Evolutionary conservation across 2,888 invertebrate species (phyloP), one percentile per base, ranked within the genome.

Genomic region (Peribatodes rhomboidaria): DNA sequence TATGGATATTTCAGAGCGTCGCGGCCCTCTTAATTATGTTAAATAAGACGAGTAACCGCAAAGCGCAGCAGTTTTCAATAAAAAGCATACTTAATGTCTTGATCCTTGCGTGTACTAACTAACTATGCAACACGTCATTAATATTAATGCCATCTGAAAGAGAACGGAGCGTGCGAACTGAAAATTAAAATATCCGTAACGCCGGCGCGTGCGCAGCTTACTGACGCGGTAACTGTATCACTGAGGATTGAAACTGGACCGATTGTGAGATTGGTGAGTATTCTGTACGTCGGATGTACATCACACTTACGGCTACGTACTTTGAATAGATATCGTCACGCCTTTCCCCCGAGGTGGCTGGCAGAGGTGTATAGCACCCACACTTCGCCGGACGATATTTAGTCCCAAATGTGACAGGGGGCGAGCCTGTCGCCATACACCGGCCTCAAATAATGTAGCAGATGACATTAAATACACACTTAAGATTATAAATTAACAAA

Each of bases 181-280:
- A 87, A 89, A 89, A 90, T 89, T 89, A 86, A 90, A 91, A 90
- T 87, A 84, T 83, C 87, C 88, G 89, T 88, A 87, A 83, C 85
- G 81, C 70, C 31, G 61, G 31, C 74, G 77, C 92, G 91, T 90
- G 90, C 80, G 67, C 20, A 1, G 89, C 69, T 68, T 90, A 57
- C 67, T 72, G 77, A 77, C 85, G 27, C 52, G 58, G 57, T 82
- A 80, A 81, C 82, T 81, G 63, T 64, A 47, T 42, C 41, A 39
- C 13, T 37, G 57, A 27, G 14, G 52, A 58, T 58, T 58, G 63
- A 47, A 58, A 53, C 57, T 64, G 58, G 63, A 58, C 22, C 57
- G 27, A 27, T 27, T 27, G 27, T 27, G 6, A 27, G 27, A 27
- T 27, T 27, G 27, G 27, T 27, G n/a, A n/a, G 8, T 35, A 11